These are phyloP conservation scores for Sebastes hopkinsi DNA, from an alignment of 2,797 vertebrate species.

Conservation along the genomic window DNA sequence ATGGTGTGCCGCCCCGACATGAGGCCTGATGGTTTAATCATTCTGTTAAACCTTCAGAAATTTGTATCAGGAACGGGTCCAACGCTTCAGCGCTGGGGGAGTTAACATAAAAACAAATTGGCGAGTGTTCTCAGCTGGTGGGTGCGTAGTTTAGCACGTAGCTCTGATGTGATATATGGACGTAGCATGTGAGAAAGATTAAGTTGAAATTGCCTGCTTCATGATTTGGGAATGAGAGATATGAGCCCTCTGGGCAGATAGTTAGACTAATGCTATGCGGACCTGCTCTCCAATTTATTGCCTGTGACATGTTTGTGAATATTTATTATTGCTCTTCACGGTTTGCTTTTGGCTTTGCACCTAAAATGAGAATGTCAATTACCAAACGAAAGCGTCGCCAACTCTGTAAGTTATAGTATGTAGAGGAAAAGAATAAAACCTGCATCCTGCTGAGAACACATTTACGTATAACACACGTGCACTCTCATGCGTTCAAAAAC, in stretches of 20 bases:
- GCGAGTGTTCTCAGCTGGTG: conserved; percentile 68
- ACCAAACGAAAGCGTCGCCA: conserved; percentile 41
- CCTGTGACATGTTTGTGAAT: conserved; percentile 68
- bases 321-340: conserved; percentile 70
- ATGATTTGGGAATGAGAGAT: conserved; percentile 65
- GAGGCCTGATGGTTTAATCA: conserved; percentile 62
- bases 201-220: conserved; percentile 62
- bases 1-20: conserved; percentile 43
- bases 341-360: conserved; percentile 58
- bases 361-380: conserved; percentile 74
- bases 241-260: conserved; percentile 64
- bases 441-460: conserved; percentile 10
- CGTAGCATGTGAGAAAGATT: conserved; percentile 74
- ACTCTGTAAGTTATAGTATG: conserved; percentile 1
- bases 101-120: conserved; percentile 75
- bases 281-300: conserved; percentile 65
- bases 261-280: conserved; percentile 64
- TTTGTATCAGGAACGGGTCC: conserved; percentile 51
- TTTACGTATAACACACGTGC: conserved; percentile 3
- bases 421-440: conserved; percentile 29
- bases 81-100: conserved; percentile 37
- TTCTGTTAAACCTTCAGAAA: conserved; percentile 57
- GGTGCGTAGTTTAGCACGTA: conserved; percentile 33
- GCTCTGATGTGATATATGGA: conserved; percentile 60
- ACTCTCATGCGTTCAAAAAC: conserved; percentile 6